Base-by-base conservation (phyloP, 2,888 invertebrate species). In the Tiliacea aurago region DNA sequence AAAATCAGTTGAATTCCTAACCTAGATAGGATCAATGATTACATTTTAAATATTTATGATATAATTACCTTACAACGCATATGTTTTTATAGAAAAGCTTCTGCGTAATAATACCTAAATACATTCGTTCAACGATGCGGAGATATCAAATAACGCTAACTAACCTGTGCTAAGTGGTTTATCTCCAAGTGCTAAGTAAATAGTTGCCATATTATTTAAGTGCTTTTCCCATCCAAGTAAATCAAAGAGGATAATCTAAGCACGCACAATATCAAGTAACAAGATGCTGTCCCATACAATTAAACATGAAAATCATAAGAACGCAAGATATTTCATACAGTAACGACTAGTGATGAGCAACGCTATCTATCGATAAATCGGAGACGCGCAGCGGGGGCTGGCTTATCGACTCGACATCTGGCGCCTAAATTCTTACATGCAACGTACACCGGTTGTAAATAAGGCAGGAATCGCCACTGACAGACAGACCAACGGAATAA, bases 361-460 rank as follows among this genome's bases (percentile, higher is more conserved):
- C 81, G 78, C 77, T 90, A 91, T 91, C 90, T 90, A 89, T 89
- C 91, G 91, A 92, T 91, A 89, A 88, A 93, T 92, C 92, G 89
- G 86, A 84, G 86, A 86, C 89, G 86, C 89, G 90, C 89, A 88
- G 90, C 91, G 83, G 91, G 89, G 76, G 88, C 80, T 84, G 81
- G 5, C 85, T 89, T 93, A 93, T 93, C 94, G 88, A 79, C 82
- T 86, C 84, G 80, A 83, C 91, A 94, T 94, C 94, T 92, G 95
- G 95, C 95, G 95, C 95, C 95, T 94, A 93, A 94, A 95, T 95
- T 93, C 94, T 92, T 91, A 86, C 88, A 85, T 87, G 88, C 89
- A 88, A 88, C 85, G 80, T 82, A 88, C 88, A 85, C 88, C 83
- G 83, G 76, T 72, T 87, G 88, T 88, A 88, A 88, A 88, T 87